Percentiles rank a stretch among this genome's conserved stretches.
phyloP scores from a whole-genome alignment of 2,888 invertebrate species.

The Hirtodrosophila histrioides region DNA sequence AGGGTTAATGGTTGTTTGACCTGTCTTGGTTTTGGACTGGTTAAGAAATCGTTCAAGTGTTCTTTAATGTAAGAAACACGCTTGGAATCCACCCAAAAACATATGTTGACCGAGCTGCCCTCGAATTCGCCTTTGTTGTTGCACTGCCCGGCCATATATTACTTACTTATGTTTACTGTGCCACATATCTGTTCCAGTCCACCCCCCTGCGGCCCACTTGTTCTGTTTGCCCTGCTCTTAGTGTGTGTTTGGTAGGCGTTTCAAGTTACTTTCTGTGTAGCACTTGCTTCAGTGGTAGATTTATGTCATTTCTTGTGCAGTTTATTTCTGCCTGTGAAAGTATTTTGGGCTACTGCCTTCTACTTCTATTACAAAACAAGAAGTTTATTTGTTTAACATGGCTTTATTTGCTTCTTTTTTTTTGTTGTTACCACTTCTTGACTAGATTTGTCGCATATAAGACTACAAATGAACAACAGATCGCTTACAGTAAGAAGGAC shows the following conservation, averaged over 20 bases:
- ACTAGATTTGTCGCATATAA: slow-evolving; percentile 45
- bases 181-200: slow-evolving; percentile 39
- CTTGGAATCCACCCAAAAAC: slow-evolving; percentile 4
- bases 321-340: slow-evolving; percentile 44
- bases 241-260: slow-evolving; percentile 48
- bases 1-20: no score
- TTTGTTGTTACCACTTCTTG: slow-evolving; percentile 2
- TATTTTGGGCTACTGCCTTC: slow-evolving; percentile 24
- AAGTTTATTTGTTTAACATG: slow-evolving; percentile 69
- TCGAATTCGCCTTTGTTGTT: slow-evolving; percentile 21
- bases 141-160: slow-evolving; percentile 43
- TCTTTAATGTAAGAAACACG: not conserved
- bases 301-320: slow-evolving; percentile 64
- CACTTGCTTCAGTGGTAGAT: slow-evolving; percentile 64
- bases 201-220: slow-evolving; percentile 10
- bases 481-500: not conserved
- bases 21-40: not conserved
- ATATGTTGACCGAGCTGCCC: slow-evolving; percentile 43
- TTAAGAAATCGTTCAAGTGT: not conserved
- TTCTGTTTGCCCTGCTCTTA: slow-evolving; percentile 23
- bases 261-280: slow-evolving; percentile 54
- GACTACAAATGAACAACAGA: slow-evolving; percentile 42
- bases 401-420: slow-evolving; percentile 32
- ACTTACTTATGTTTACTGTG: slow-evolving; percentile 61
- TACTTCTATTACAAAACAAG: slow-evolving; percentile 44